Evolutionary conservation across 2,797 vertebrate genomes (phyloP).

Genomic region (Podarcis siculus): DNA sequence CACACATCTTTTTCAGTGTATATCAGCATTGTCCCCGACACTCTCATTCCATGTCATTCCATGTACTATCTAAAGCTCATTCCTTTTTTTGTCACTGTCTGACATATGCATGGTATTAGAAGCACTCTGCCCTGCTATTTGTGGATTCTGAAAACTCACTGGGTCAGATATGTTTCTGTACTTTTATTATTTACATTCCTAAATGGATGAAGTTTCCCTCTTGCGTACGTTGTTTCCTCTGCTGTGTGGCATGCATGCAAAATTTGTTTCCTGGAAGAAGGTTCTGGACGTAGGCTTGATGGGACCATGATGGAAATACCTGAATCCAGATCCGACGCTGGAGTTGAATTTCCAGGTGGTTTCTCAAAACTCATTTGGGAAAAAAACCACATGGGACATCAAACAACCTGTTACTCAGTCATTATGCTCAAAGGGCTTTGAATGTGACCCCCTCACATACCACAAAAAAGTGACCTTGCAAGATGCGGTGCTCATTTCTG

Average conservation of each 20-base stretch:
- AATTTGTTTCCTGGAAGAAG: not conserved
- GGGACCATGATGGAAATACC: not conserved
- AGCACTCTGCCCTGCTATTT: not conserved
- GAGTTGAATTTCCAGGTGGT: not conserved
- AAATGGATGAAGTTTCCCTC: not conserved
- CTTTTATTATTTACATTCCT: not conserved
- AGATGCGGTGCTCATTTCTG: not conserved
- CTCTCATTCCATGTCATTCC: not conserved
- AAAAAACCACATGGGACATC: not conserved
- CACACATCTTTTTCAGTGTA: not conserved
- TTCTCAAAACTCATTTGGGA: not conserved
- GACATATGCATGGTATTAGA: not conserved
- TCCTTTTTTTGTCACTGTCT: not conserved
- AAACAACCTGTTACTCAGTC: not conserved
- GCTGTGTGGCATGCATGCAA: not conserved
- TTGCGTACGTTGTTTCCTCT: too few species aligned
- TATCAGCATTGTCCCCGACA: not conserved
- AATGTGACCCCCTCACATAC: not conserved
- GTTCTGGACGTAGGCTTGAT: not conserved
- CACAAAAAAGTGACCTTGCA: not conserved
- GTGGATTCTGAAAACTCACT: not conserved
- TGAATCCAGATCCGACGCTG: not conserved
- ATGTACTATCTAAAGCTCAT: not conserved
- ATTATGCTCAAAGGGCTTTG: not conserved
- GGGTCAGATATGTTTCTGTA: not conserved